Conservation (phyloP, 2,113 vertebrate genomes). For the Serinus canaria region DNA sequence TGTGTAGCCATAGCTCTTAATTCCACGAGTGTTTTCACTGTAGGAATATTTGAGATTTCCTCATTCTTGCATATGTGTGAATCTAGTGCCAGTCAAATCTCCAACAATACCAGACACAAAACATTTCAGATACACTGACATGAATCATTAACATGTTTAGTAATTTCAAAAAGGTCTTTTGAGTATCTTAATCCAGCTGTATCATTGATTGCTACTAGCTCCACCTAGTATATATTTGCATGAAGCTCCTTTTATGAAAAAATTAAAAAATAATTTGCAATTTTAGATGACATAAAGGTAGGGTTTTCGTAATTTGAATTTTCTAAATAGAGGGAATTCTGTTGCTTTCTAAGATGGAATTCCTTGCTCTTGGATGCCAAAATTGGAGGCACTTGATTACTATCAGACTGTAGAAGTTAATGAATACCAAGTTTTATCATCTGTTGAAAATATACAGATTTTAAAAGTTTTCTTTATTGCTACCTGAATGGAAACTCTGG, state of each 20-base stretch:
- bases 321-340: background rate
- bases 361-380: background rate
- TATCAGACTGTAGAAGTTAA: background rate
- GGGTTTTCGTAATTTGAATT: background rate
- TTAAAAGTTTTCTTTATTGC: background rate
- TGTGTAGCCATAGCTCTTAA: background rate
- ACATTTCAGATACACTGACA: background rate
- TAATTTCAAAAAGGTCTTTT: background rate
- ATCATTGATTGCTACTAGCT: background rate
- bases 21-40: background rate
- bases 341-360: background rate
- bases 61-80: background rate
- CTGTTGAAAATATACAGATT: background rate
- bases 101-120: background rate
- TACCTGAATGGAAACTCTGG: background rate
- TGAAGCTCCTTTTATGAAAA: background rate
- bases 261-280: background rate
- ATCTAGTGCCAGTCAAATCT: background rate
- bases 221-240: background rate
- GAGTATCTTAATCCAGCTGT: background rate
- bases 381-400: background rate
- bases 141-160: background rate
- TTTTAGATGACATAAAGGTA: background rate
- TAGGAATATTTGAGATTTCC: background rate
- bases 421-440: background rate